Evolutionary conservation across 2,113 vertebrate species (phyloP), one percentile per base, ranked within the genome.

Genomic region (Formicarius rufipectus): DNA sequence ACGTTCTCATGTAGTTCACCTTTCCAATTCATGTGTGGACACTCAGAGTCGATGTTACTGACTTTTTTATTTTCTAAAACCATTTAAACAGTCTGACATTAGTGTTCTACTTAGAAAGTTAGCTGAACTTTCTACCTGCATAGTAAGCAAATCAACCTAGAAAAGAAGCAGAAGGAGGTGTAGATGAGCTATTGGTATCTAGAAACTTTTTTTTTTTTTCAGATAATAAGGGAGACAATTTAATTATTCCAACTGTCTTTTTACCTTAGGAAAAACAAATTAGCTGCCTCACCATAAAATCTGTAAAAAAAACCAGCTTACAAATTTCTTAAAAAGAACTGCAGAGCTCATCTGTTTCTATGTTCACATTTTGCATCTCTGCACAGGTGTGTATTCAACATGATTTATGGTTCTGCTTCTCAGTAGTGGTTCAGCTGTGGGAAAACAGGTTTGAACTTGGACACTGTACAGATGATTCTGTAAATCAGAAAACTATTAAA

Each of bases 391-490:
- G 30, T 64, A 82, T 82, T 84, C 55, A 59, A 11, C 68, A 20
- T 95, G 84, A 96, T 96, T 97, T 86, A 96, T 94, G 27, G 78
- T 82, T 92, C 60, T 97, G 37, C 56, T 96, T 68, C 50, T 78
- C 59, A 60, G 40, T 30, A 47, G 37, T 52, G 39, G 80, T 93
- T 90, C 69, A 81, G 25, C 68, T 95, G 15, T 91, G 50, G 64
- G 84, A 83, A 72, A 96, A 88, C 72, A 62, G 40, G 69, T 85
- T 85, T 88, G 76, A 92, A 92, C 78, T 78, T 55, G 67, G 80
- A 72, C 89, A 90, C 75, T 72, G 79, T 71, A 72, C 33, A 84
- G 77, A 87, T 84, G 52, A 93, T 90, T 94, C 71, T 88, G 40
- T 84, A 87, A 84, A 93, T 96, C 84, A 96, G 74, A 85, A 42